Percentiles rank a stretch among this genome's conserved stretches.
Evolutionary conservation across 2,888 invertebrate species (phyloP).

Genomic region (Drosophila acutilabella): DNA sequence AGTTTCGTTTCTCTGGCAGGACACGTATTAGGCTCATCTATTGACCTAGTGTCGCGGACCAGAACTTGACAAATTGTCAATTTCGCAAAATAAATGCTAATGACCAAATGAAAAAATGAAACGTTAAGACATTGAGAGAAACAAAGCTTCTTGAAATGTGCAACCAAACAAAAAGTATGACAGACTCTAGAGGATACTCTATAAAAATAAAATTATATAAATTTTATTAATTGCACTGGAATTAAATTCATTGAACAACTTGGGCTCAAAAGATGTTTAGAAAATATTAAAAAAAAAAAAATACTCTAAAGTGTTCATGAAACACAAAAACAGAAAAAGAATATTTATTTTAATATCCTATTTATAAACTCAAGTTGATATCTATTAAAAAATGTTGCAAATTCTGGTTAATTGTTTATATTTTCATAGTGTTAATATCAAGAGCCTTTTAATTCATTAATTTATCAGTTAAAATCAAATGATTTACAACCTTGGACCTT

Average conservation of each 20-base stretch:
- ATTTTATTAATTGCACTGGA: too few relatives aligned
- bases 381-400: not conserved
- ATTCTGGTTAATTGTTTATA: not conserved
- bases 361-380: too few relatives aligned
- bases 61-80: constrained; percentile 60
- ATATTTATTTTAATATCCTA: not conserved
- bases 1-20: not conserved
- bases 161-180: not conserved
- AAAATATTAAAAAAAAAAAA: too few relatives aligned
- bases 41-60: constrained; percentile 35
- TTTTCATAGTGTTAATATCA: too few relatives aligned
- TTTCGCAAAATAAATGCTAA: constrained; percentile 56
- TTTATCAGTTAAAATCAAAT: not conserved
- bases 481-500: too few relatives aligned
- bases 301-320: too few relatives aligned
- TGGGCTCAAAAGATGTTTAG: too few relatives aligned
- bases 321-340: too few relatives aligned
- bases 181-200: constrained; percentile 2
- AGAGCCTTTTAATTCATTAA: too few relatives aligned
- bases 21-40: constrained; percentile 35
- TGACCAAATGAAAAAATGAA: constrained; percentile 19
- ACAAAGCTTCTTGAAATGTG: not conserved
- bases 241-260: too few relatives aligned
- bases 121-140: not conserved
- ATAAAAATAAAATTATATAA: too few relatives aligned